Evolutionary conservation across 2,888 invertebrate genomes (phyloP), one percentile per base, ranked within the genome.

Genomic region (Drosophila incognita): DNA sequence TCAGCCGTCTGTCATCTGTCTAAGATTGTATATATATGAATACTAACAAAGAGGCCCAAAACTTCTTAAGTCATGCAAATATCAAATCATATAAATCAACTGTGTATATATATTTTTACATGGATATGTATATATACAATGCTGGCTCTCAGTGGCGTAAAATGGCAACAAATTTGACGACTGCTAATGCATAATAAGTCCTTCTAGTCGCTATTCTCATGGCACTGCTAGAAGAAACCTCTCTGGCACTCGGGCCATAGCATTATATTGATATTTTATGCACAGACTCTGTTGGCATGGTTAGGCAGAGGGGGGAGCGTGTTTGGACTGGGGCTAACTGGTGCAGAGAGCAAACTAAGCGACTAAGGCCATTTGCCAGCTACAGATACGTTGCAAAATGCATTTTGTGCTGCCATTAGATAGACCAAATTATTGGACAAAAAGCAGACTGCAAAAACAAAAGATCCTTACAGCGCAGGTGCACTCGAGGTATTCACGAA

Each of bases 191-290:
- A 74, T 76, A 78, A 76, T 76, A 89, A 84, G 79, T 85, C 85
- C 69, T 79, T 60, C 62, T 63, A 62, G 48, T 77, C 67, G 63
- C 61, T 69, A 53, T 72, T 63, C 58, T 56, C 58, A 53, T 63
- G 72, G 69, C 62, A 63, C 60, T 62, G 62, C 59, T 42, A 31
- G 33, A n/a, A 29, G 51, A 71, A 54, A 27, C 27, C 63, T 81
- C 66, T 60, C 46, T 69, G 77, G 53, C 83, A 74, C 72, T 80
- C 46, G 33, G 67, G 70, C 62, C 81, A 82, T 67, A 65, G 88
- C 81, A 89, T 89, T 89, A 85, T 85, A 85, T 87, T 89, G 84
- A 89, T 89, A 85, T 85, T 85, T 85, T 85, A 85, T 85, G 84
- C 84, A 89, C 86, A 85, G 88, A 87, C 89, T 83, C 63, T 66